Conservation (phyloP, 2,888 invertebrate species). For the Malacosoma neustria region DNA sequence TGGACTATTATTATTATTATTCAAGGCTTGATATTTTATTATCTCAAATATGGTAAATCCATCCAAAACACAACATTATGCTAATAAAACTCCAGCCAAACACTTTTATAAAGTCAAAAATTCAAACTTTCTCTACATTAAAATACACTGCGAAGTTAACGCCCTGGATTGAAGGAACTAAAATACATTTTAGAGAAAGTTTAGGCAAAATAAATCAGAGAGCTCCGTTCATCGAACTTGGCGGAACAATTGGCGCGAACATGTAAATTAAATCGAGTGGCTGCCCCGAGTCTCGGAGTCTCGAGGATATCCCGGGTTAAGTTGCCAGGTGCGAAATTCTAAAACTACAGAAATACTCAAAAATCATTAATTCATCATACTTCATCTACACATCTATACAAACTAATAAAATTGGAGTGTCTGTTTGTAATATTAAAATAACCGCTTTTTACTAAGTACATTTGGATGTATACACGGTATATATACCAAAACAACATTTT, state of each 20-base stretch:
- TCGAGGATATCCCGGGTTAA: slow-evolving; percentile 11
- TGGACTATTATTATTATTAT: too few relatives aligned
- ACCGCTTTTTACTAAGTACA: too few relatives aligned
- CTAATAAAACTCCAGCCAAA: background rate
- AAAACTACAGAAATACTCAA: too few relatives aligned
- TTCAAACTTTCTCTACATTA: background rate
- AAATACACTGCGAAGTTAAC: slow-evolving; percentile 17
- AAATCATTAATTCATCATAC: too few relatives aligned
- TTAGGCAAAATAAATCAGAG: slow-evolving; percentile 63
- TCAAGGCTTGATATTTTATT: too few relatives aligned
- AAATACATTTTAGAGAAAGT: slow-evolving; percentile 55
- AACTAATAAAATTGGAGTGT: too few relatives aligned
- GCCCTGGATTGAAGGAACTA: slow-evolving; percentile 45
- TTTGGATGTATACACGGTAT: too few relatives aligned
- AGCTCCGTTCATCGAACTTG: slow-evolving; percentile 58
- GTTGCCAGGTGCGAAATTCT: slow-evolving; percentile 10
- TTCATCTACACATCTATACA: too few relatives aligned
- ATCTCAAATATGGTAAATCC: too few relatives aligned
- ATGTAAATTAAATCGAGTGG: slow-evolving; percentile 70
- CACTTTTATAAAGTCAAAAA: background rate
- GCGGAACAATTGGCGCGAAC: slow-evolving; percentile 58
- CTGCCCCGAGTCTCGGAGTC: slow-evolving; percentile 21
- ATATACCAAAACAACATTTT: too few relatives aligned
- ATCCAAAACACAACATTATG: background rate
- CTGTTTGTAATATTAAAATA: too few relatives aligned